Base-by-base conservation (phyloP, 2,888 invertebrate genomes). In the Ditula angustiorana region DNA sequence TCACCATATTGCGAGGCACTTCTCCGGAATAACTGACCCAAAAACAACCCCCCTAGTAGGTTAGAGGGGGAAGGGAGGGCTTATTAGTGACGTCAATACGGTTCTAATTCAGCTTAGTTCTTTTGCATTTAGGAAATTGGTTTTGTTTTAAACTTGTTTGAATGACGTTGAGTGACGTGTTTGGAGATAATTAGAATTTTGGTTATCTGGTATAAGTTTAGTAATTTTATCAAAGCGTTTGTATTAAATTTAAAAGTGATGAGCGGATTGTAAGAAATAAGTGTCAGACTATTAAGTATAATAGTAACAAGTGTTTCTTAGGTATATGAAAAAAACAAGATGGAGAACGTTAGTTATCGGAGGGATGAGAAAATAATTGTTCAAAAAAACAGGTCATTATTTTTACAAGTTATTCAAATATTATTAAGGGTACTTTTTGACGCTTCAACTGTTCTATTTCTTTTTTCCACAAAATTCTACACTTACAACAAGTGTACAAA, bases 1-100 rank as follows among this genome's bases (percentile, higher is more conserved):
- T 64, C 66, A 58, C 57, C 75, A 77, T 77, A 73, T 75, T 68
- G 70, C 71, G 55, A 67, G 67, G 71, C 67, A 73, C 71, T 73
- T 74, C 69, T 68, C 64, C 66, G 61, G 76, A 75, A 78, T 76
- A 77, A 75, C 77, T 82, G 84, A 82, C 81, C 82, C 79, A 82
- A 81, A 85, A 85, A 80, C 79, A 71, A 73, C 61, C 19, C 50
- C 35, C 57, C 71, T 65, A 66, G n/a, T n/a, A n/a, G n/a, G n/a
- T n/a, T 65, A 68, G 56, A 61, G 61, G 10, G 24, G 47, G 24
- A 49, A 50, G 63, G 58, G 44, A n/a, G 35, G 47, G 47, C 44
- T 33, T 63, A 53, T 64, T 59, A 53, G 58, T 63, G 63, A 63
- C 58, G 58, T 53, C 64, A 47, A 53, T 64, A 58, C 44, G 33